phyloP scores from a whole-genome alignment of 2,888 invertebrate species.

The Pemphredon lugubris region DNA sequence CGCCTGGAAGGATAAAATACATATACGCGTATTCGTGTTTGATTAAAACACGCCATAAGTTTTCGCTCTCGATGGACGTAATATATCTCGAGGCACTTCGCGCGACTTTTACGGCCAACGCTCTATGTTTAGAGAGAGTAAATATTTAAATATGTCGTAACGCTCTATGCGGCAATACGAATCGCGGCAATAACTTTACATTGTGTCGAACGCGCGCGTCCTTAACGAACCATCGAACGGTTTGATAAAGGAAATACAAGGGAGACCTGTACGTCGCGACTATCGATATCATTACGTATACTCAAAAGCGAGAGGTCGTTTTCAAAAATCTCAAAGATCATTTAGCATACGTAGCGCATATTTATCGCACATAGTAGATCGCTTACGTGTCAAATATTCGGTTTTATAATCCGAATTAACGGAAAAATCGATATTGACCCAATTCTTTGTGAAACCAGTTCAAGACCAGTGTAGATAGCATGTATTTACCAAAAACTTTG shows the following conservation, averaged over 20 bases:
- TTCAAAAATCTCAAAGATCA: too few species aligned
- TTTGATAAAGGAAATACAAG: not conserved
- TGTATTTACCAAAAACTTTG: too few species aligned
- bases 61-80: constrained; percentile 8
- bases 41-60: constrained; percentile 28
- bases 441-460: too few species aligned
- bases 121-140: constrained; percentile 58
- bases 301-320: too few species aligned
- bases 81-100: constrained; percentile 35
- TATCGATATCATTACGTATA: not conserved
- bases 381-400: too few species aligned
- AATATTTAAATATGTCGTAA: constrained; percentile 64
- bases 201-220: constrained; percentile 12
- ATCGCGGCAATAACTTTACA: constrained; percentile 30
- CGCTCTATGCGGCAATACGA: constrained; percentile 22
- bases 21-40: constrained; percentile 7
- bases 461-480: too few species aligned
- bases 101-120: constrained; percentile 45
- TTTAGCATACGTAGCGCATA: too few species aligned
- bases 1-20: not conserved
- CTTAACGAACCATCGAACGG: constrained; percentile 24
- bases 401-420: too few species aligned
- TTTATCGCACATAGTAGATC: too few species aligned
- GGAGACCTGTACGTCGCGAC: not conserved
- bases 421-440: too few species aligned